Conservation (phyloP, 2,113 vertebrate genomes). For the human region GRCh38 chr20:42397001-42397500, state of each 20-base stretch:
- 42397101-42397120: background rate
- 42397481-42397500: too few species aligned
- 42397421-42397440: too few species aligned
- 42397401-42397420: too few species aligned
- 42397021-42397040: background rate
- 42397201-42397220: background rate
- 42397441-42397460: too few species aligned
- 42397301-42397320: too few species aligned
- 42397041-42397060: background rate
- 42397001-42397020: accelerated
- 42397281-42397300: background rate
- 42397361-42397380: too few species aligned
- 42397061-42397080: background rate
- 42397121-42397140: background rate
- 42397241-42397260: background rate
- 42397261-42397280: background rate
- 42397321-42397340: too few species aligned
- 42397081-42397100: background rate
- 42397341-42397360: too few species aligned
- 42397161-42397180: background rate
- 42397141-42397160: background rate
- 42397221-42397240: background rate
- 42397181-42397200: background rate
- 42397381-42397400: too few species aligned
- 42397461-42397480: too few species aligned